phyloP scores from a whole-genome alignment of 2,797 vertebrate genomes.

The Caiman crocodilus region DNA sequence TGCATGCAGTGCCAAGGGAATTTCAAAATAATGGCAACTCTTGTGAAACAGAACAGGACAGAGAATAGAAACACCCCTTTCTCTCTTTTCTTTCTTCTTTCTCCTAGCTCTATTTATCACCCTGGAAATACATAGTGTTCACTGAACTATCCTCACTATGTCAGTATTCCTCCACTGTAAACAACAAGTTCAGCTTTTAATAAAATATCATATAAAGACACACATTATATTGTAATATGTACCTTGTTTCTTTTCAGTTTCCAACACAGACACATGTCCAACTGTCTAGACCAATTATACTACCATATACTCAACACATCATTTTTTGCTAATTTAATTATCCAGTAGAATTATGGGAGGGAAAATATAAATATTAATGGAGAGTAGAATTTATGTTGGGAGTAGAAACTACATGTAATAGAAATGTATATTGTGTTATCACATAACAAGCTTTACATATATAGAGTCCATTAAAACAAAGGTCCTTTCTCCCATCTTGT shows the following conservation, averaged over 20 bases:
- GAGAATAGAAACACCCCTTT: background rate
- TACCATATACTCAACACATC: background rate
- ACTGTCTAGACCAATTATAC: background rate
- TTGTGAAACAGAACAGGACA: background rate
- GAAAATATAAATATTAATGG: fast-evolving
- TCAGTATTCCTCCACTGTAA: background rate
- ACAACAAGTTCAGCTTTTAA: background rate
- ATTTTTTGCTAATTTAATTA: background rate
- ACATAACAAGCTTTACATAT: background rate
- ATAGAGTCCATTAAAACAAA: background rate
- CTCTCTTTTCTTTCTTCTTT: background rate
- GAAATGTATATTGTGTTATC: background rate
- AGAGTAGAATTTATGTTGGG: background rate
- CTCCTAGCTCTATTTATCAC: no score
- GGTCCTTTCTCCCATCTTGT: background rate
- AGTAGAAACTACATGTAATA: background rate
- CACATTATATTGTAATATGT: background rate
- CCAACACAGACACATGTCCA: background rate
- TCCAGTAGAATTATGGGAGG: background rate
- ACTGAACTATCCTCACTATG: background rate
- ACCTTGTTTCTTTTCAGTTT: fast-evolving
- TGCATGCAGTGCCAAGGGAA: background rate
- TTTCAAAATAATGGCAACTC: background rate
- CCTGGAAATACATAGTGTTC: background rate
- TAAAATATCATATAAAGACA: background rate